phyloP scores from a whole-genome alignment of 2,113 vertebrate genomes.

The Proteles cristata region DNA sequence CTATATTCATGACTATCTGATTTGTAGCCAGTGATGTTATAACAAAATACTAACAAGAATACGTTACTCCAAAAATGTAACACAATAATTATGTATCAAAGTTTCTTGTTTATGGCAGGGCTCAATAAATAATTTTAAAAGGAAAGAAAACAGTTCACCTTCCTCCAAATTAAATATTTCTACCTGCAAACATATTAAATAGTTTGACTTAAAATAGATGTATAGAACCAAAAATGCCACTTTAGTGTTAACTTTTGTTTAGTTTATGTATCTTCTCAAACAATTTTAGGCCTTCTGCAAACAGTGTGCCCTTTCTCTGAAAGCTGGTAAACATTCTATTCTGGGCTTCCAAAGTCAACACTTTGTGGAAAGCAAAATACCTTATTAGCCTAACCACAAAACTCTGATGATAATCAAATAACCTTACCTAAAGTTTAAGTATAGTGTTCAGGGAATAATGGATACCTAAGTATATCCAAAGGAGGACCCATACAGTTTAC shows the following conservation, averaged over 20 bases:
- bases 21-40: conserved; percentile 36
- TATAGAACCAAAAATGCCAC: background rate
- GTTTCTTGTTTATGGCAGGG: background rate
- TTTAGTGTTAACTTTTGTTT: conserved; percentile 10
- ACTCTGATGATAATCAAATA: background rate
- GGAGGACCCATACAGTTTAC: background rate
- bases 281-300: background rate
- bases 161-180: background rate
- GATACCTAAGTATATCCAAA: background rate
- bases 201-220: background rate
- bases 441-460: background rate
- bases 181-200: background rate
- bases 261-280: background rate
- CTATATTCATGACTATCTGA: conserved; percentile 65
- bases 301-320: background rate
- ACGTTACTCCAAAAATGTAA: background rate
- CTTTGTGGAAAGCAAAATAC: background rate
- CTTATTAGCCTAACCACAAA: background rate
- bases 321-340: background rate
- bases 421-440: background rate
- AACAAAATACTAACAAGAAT: conserved; percentile 53
- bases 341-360: background rate
- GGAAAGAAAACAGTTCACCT: background rate
- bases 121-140: background rate
- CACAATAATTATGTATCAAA: background rate